Base-by-base conservation (phyloP, 2,113 vertebrate species). In the Clarias magur region DNA sequence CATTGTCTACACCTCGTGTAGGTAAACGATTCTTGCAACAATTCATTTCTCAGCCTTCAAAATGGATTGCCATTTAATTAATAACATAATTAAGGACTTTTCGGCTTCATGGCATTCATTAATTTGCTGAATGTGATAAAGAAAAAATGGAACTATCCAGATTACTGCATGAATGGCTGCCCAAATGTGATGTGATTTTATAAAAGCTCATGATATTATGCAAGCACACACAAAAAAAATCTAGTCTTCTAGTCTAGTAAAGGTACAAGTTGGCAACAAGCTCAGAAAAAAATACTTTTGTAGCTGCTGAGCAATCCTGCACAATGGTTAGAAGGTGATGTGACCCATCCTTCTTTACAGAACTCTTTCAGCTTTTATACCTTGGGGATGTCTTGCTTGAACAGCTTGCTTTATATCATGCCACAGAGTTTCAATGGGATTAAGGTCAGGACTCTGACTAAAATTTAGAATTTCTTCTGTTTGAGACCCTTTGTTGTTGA, bases 41-140 rank as follows among this genome's bases (percentile, higher is more conserved):
- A 60, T 81, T 73, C 11, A 85, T 82, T 85, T 78, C 42, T 79
- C 57, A 83, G 82, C 48, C 72, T 38, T 56, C 86, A 48, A 42
- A 81, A 88, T 53, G 73, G 23, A 83, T 88, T 88, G 70, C 54
- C 53, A 54, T 82, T 88, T 88, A 88, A 76, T 76, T 53, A 76
- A 53, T 86, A 75, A 70, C 53, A 82, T 73, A 86, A 75, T 83
- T 68, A 88, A 82, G 70, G 86, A 80, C 80, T 86, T 86, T 86
- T 88, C 88, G 70, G 88, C 80, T 88, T 62, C 62, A 86, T 88
- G 54, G 73, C 84, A 83, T 82, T 83, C 80, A 79, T 86, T 86
- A 85, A 84, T 56, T 70, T 84, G 2, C n/a, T 57, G 76, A 30
- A 80, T 80, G 54, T 30, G 54, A 80, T 80, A 57, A 80, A 48